Evolutionary conservation across 2,797 vertebrate genomes (phyloP), one percentile per base, ranked within the genome.

Genomic region (Geotrypetes seraphini): DNA sequence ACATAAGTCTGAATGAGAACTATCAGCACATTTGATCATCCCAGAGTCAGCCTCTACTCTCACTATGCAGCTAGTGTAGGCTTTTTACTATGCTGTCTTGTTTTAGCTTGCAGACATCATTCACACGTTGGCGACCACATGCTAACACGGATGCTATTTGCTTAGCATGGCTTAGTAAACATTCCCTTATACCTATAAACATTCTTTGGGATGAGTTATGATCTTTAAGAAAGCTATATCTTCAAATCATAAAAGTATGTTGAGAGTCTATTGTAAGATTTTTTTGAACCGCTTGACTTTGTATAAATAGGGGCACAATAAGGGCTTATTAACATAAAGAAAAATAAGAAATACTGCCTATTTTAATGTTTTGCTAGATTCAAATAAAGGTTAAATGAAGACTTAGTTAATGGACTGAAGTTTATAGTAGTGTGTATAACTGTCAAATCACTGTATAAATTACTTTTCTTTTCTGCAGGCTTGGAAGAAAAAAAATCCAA

Each of bases 381-480:
- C 37, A 53, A 50, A 54, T 51, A 74, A 74, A 79, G 60, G 63
- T 73, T 73, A 72, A 41, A 36, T 36, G 38, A 60, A 55, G 72
- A 79, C 73, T 68, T 67, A 71, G 62, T 71, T 75, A 75, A 74
- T 69, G 59, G 58, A 60, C 51, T 69, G 47, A 67, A 63, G 65
- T 79, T 80, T 76, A 74, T 67, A 66, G 58, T 66, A 61, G 23
- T 70, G 57, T 68, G 39, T 65, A 66, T 76, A 72, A 69, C 71
- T 73, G 66, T 67, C 66, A 79, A 69, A 75, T 75, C 64, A 75
- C 62, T 70, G 59, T 73, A 68, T 73, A 75, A 77, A 77, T 77
- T 81, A 66, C 61, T 53, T 75, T 78, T 69, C 59, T 68, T 54
- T 71, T 74, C 47, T 69, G 31, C 48, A 66, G 55, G 35, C 47